Evolutionary conservation across 2,113 vertebrate genomes (phyloP), one percentile per base, ranked within the genome.

Genomic region (Phrynosoma platyrhinos): DNA sequence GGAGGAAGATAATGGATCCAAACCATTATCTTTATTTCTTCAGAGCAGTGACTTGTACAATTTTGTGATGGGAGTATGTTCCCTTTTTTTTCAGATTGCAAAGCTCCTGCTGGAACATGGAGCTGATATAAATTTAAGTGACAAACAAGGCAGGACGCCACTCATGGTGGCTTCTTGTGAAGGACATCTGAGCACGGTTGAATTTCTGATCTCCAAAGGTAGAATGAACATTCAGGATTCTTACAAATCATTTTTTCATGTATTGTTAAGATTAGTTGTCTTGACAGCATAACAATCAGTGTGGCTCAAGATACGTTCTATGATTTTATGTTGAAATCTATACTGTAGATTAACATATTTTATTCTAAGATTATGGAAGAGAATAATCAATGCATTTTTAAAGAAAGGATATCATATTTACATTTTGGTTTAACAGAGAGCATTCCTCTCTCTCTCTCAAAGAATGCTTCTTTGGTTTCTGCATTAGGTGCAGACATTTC

Each of bases 151-250:
- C 78, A 96, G 99, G 89, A 99, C 98, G 0, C 98, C 99, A 0
- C 98, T 99, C 58, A 99, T 99, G 99, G 98, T 99, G 95, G 98
- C 98, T 3, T 96, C 98, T 58, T 99, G 98, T 52, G 99, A 99
- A 96, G 99, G 99, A 47, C 98, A 99, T 94, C 90, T 99, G 95
- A 98, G 96, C 93, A 99, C 98, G 0, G 98, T 98, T 27, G 98
- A 99, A 77, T 99, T 99, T 90, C 97, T 99, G 72, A 96, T 99
- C 76, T 98, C 98, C 4, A 97, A 98, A 98, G 98, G 99, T 99
- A 95, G 96, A 55, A 30, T 4, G 4, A 14, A 9, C 0, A 0
- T 62, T 40, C 87, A 74, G 6, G 23, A 72, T 16, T 47, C 32
- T 5, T n/a, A 79, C 79, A 53, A 55, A 16, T 2, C 30, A 7